Percentiles rank a stretch among this genome's conserved stretches.
Conservation (phyloP, 2,888 invertebrate genomes). For the Heteromyza rotundicornis region DNA sequence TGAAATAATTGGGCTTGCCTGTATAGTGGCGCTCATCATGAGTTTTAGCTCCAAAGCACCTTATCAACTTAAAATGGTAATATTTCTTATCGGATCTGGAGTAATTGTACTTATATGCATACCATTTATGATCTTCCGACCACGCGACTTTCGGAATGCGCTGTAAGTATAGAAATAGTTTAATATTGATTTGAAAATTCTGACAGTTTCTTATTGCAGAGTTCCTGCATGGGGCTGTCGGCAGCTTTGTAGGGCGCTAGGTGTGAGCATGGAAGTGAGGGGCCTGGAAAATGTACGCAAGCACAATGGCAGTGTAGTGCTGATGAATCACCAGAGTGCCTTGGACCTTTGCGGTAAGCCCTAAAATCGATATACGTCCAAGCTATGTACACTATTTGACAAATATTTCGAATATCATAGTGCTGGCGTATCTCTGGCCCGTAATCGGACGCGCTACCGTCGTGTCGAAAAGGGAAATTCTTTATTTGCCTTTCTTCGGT, state of each 20-base stretch:
- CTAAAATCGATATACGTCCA: too few species aligned
- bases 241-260: conserved; percentile 65
- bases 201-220: conserved; percentile 59
- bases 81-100: conserved; percentile 70
- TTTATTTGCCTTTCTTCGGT: conserved; percentile 85
- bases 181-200: neutral
- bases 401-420: conserved; percentile 57
- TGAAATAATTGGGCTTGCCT: conserved; percentile 56
- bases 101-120: conserved; percentile 70
- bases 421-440: conserved; percentile 82
- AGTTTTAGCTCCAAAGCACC: conserved; percentile 65
- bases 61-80: conserved; percentile 74
- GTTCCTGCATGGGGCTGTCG: conserved; percentile 73
- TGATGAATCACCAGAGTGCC: conserved; percentile 89
- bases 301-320: conserved; percentile 77
- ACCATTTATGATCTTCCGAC: conserved; percentile 77
- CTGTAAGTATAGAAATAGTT: conserved; percentile 72
- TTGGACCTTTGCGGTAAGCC: conserved; percentile 82
- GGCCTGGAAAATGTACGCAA: conserved; percentile 78
- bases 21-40: conserved; percentile 52
- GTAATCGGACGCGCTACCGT: conserved; percentile 80
- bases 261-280: conserved; percentile 74
- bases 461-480: conserved; percentile 82
- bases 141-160: conserved; percentile 77
- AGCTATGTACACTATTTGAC: neutral